Evolutionary conservation across 2,888 invertebrate species (phyloP).

Genomic region (Caenorhabditis sp.): DNA sequence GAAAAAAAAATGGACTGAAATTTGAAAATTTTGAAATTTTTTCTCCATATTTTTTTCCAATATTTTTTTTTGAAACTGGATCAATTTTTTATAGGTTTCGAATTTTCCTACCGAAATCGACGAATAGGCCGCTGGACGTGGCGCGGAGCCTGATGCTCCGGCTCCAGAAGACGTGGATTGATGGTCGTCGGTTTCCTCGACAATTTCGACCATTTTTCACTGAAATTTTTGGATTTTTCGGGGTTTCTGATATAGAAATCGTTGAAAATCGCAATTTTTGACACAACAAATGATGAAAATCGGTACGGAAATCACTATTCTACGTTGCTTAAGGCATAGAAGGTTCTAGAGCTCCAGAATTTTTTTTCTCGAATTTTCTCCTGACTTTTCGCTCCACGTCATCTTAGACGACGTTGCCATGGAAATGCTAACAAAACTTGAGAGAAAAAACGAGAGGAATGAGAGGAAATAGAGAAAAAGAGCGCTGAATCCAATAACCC

Average conservation of each 20-base stretch:
- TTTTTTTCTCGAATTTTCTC: no score
- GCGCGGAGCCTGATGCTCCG: neutral
- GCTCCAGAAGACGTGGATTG: slow-evolving; percentile 46
- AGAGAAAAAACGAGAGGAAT: no score
- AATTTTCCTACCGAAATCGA: slow-evolving; percentile 51
- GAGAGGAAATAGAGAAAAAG: no score
- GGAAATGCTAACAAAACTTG: no score
- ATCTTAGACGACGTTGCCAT: no score
- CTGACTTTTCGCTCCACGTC: no score
- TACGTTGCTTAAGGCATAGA: no score
- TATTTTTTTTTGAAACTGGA: neutral
- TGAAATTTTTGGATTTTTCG: neutral
- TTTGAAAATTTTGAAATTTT: neutral
- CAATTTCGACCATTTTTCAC: slow-evolving; percentile 68
- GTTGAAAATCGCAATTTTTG: neutral
- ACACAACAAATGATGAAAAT: neutral
- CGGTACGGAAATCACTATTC: no score
- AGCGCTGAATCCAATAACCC: no score
- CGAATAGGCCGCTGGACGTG: neutral
- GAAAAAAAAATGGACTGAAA: slow-evolving; percentile 65
- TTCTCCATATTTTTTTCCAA: neutral
- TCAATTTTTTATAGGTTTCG: neutral
- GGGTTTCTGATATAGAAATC: no score
- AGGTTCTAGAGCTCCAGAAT: no score
- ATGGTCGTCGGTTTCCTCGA: slow-evolving; percentile 64